These are phyloP conservation scores for Drosophila multiciliata DNA, from an alignment of 2,888 invertebrate species.

Conservation along the genomic window DNA sequence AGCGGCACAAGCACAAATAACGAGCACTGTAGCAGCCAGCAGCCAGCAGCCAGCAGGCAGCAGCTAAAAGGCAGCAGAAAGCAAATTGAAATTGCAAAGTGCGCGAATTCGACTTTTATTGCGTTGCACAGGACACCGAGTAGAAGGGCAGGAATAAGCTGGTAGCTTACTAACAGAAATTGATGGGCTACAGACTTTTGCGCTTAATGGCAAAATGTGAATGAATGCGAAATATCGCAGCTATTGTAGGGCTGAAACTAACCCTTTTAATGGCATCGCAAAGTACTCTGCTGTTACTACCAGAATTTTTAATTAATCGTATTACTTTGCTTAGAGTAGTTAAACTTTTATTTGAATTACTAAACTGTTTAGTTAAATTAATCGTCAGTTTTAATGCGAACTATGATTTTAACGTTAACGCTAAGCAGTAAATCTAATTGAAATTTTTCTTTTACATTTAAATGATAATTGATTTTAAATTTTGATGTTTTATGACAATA, in stretches of 20 bases:
- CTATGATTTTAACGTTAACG: not conserved
- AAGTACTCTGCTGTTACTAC: not conserved
- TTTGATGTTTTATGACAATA: not conserved
- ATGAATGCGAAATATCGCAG: slow-evolving; percentile 28
- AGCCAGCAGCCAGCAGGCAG: slow-evolving; percentile 6
- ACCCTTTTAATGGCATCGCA: slow-evolving; percentile 27
- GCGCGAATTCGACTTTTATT: slow-evolving; percentile 47
- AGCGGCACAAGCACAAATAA: slow-evolving; percentile 57
- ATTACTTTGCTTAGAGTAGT: not conserved
- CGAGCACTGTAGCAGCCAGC: slow-evolving; percentile 23
- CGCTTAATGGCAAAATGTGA: slow-evolving; percentile 46
- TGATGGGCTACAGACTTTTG: slow-evolving; percentile 48
- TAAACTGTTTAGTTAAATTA: not conserved
- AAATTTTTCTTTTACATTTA: not conserved
- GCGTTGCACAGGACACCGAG: slow-evolving; percentile 32
- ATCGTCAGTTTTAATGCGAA: not conserved
- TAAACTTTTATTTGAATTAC: slow-evolving; percentile 1
- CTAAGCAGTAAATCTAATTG: not conserved
- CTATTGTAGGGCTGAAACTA: slow-evolving; percentile 4
- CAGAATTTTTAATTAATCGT: slow-evolving; percentile 23
- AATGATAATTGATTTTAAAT: not conserved
- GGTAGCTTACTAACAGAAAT: slow-evolving; percentile 53
- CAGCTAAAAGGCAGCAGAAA: slow-evolving; percentile 31
- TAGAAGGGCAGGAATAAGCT: slow-evolving; percentile 46
- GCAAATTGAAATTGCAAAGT: slow-evolving; percentile 60